Evolutionary conservation across 2,113 vertebrate genomes (phyloP).

Genomic region (Isurus oxyrinchus): DNA sequence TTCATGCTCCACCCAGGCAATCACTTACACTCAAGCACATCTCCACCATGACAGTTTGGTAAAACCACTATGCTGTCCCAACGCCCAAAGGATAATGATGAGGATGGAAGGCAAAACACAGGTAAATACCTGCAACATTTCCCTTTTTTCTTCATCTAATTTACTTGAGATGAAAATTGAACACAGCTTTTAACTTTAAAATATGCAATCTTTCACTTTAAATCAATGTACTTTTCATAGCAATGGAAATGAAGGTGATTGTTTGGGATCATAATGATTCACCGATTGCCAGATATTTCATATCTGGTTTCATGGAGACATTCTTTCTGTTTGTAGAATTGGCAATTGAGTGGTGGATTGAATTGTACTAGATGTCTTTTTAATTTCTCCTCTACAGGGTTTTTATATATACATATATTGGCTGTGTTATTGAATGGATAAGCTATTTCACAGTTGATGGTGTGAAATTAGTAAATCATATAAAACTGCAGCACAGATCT

Average conservation of each 20-base stretch:
- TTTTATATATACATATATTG: not conserved
- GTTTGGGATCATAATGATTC: not conserved
- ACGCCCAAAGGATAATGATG: not conserved
- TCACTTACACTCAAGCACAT: not conserved
- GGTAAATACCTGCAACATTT: too few species aligned
- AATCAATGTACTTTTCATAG: not conserved
- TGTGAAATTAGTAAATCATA: slow-evolving; percentile 18
- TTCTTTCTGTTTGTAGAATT: not conserved
- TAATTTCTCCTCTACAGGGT: not conserved
- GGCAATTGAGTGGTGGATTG: not conserved
- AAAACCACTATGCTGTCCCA: not conserved
- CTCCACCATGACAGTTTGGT: not conserved
- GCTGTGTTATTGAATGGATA: not conserved
- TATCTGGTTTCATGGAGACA: not conserved
- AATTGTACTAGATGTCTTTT: not conserved
- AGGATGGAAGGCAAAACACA: not conserved
- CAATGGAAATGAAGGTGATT: not conserved
- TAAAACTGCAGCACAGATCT: not conserved
- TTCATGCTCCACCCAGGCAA: not conserved
- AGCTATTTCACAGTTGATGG: slow-evolving; percentile 10
- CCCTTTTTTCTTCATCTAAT: not conserved
- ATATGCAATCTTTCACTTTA: not conserved
- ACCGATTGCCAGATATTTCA: not conserved
- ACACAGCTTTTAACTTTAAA: not conserved
- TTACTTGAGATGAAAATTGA: not conserved